Base-by-base conservation (phyloP, 2,888 invertebrate genomes). In the Erynnis tages region DNA sequence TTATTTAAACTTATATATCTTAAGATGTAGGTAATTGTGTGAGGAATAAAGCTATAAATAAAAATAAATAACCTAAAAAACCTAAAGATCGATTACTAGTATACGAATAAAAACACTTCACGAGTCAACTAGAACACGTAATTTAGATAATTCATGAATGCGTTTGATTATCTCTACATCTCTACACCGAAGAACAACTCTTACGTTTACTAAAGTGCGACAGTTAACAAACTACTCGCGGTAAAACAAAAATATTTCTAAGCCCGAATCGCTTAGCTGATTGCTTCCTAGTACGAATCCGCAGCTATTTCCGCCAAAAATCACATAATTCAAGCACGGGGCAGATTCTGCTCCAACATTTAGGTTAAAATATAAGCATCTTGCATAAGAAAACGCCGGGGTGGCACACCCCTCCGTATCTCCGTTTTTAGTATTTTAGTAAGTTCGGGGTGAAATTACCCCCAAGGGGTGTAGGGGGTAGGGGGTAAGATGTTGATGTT, bases 361-460 rank as follows among this genome's bases (percentile, higher is more conserved):
- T 87, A 86, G 85, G 86, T 86, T 87, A 86, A 86, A 84, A 86
- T 84, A 85, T 85, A 88, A 89, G 86, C 86, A 84, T 86, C 88
- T 88, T 89, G 89, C 88, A 89, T 89, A 88, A 89, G 88, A 88
- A 89, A 87, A 76, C 76, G 82, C 66, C 67, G 76, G 76, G 78
- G 81, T 76, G 79, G 60, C 57, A 61, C 55, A 59, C 62, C 67
- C 68, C 76, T 82, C 83, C 70, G 80, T 87, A 89, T 89, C 88
- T 88, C 86, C 87, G 89, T 89, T 89, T 89, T 89, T 89, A 89
- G 88, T 89, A 89, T 88, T 89, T 89, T 89, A 89, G 87, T 89
- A 88, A 89, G 89, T 89, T 89, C 82, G 80, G 86, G 88, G 79
- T 74, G 80, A 74, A 82, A 84, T 82, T 85, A 80, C 82, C 83